These are phyloP conservation scores for Calliphora vomitoria DNA, from an alignment of 2,888 invertebrate genomes.

Conservation along the genomic window DNA sequence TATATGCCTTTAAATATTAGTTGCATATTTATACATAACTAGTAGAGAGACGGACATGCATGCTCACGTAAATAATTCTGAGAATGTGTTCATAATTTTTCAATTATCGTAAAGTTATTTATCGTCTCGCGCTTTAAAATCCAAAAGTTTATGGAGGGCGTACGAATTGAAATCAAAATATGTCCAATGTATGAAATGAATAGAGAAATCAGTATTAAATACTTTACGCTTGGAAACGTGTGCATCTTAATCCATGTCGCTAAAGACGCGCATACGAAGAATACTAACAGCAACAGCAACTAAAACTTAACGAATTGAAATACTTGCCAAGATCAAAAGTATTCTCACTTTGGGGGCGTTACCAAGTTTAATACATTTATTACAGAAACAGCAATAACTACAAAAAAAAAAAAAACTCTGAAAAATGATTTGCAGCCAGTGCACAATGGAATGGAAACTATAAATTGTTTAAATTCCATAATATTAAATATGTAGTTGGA, in stretches of 20 bases:
- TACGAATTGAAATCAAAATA: constrained; percentile 72
- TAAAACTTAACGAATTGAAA: constrained; percentile 59
- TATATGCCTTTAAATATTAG: constrained; percentile 3
- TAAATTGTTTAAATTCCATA: not conserved
- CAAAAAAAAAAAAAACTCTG: not conserved
- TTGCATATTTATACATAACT: not conserved
- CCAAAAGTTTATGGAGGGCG: constrained; percentile 60
- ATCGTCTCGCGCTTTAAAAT: constrained; percentile 64
- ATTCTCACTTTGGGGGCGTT: constrained; percentile 77
- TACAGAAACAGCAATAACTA: constrained; percentile 75
- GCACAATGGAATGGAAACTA: constrained; percentile 35
- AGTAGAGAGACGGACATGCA: not conserved
- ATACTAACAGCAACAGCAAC: constrained; percentile 42
- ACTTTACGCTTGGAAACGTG: constrained; percentile 60
- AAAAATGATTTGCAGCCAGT: not conserved
- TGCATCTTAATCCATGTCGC: constrained; percentile 67
- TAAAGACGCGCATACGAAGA: constrained; percentile 33
- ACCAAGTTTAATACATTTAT: constrained; percentile 82
- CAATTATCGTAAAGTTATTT: constrained; percentile 73
- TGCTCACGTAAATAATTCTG: constrained; percentile 51
- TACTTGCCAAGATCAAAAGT: constrained; percentile 65
- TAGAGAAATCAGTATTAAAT: constrained; percentile 63
- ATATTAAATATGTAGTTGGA: no score
- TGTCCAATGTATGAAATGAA: constrained; percentile 61
- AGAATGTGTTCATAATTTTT: constrained; percentile 72